Base-by-base conservation (phyloP, 2,113 vertebrate species). In the Micromys minutus region DNA sequence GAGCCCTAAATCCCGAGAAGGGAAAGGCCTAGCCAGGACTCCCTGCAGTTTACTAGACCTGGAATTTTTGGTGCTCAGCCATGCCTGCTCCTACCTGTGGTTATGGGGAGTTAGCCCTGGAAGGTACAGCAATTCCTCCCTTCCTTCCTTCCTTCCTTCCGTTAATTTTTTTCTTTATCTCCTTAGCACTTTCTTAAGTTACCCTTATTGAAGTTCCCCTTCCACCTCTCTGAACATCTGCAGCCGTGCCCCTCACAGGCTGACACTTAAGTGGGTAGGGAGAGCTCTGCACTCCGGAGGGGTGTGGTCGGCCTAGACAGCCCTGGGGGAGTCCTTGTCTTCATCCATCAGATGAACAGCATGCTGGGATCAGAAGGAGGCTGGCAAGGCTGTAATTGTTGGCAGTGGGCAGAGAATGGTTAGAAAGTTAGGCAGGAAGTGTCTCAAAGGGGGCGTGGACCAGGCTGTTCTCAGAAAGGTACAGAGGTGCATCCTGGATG, bases 151-250 rank as follows among this genome's bases (percentile, higher is more conserved):
- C n/a, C n/a, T n/a, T n/a, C n/a, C n/a, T n/a, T n/a, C n/a, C n/a
- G n/a, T n/a, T n/a, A n/a, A n/a, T n/a, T n/a, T n/a, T n/a, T n/a
- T n/a, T n/a, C n/a, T n/a, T n/a, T n/a, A n/a, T n/a, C n/a, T n/a
- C n/a, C n/a, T n/a, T n/a, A n/a, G n/a, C n/a, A n/a, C n/a, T n/a
- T 63, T 50, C 39, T 5, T 36, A 19, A 83, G 74, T 36, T 22
- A 4, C 29, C 47, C 29, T 61, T 4, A 7, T 21, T 4, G 36
- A 9, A 29, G 45, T 1, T 0, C 9, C 1, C 24, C 16, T 34
- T 42, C 59, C 4, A 15, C 22, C 9, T 16, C 52, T 47, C 39
- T 63, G 8, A 4, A 36, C 22, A 31, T 17, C 57, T 47, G 10
- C 7, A 10, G 12, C 36, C 21, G 4, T 9, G 19, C 6, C 21